Percentiles rank a stretch among this genome's conserved stretches.
Evolutionary conservation across 2,113 vertebrate genomes (phyloP).

Genomic region (Cottus gobio): DNA sequence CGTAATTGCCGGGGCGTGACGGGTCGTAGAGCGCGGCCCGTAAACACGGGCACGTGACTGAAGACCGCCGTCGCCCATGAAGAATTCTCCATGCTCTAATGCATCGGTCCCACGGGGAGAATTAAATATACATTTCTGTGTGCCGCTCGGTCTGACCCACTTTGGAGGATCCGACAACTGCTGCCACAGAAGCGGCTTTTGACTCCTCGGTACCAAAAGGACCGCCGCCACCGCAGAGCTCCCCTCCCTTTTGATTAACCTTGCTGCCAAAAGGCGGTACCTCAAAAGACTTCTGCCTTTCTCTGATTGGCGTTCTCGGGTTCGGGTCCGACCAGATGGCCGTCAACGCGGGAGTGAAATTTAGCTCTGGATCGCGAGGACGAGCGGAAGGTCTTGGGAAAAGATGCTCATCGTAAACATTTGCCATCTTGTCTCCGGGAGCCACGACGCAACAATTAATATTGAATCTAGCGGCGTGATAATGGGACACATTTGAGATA

Average conservation of each 20-base stretch:
- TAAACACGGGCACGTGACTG: conserved; percentile 27
- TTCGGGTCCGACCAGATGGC: conserved; percentile 73
- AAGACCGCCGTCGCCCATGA: conserved; percentile 50
- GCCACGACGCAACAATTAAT: conserved; percentile 57
- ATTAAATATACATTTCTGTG: conserved; percentile 82
- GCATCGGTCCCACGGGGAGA: conserved; percentile 71
- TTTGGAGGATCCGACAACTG: conserved; percentile 70
- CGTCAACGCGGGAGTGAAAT: conserved; percentile 65
- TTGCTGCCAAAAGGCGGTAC: conserved; percentile 48
- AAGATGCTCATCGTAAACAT: conserved; percentile 56
- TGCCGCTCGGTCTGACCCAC: conserved; percentile 79
- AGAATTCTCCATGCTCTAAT: conserved; percentile 75
- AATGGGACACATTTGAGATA: conserved; percentile 40
- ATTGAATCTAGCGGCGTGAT: conserved; percentile 43
- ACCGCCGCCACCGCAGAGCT: conserved; percentile 58
- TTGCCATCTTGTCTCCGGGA: conserved; percentile 27
- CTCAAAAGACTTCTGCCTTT: conserved; percentile 31
- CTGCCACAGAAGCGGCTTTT: conserved; percentile 70
- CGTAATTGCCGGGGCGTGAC: conserved; percentile 4
- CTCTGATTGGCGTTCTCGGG: conserved; percentile 30
- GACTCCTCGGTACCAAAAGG: conserved; percentile 62
- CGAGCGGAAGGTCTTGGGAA: conserved; percentile 58
- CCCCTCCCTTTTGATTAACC: conserved; percentile 63
- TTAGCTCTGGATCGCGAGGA: conserved; percentile 45
- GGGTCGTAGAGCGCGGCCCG: neutral